Evolutionary conservation across 2,113 vertebrate genomes (phyloP).

Genomic region (Prochilodus magdalenae): DNA sequence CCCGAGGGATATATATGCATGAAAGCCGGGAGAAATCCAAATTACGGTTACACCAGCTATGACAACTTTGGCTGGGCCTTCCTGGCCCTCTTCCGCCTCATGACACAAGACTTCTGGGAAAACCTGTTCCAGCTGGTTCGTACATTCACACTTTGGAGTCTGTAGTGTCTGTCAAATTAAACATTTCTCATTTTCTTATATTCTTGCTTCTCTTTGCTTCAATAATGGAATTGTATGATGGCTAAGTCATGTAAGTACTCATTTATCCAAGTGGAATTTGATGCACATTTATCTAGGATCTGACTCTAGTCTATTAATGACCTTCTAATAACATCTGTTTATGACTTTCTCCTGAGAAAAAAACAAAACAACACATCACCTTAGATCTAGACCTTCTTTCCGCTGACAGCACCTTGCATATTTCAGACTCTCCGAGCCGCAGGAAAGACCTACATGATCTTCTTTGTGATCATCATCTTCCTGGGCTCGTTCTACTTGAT

Average conservation of each 20-base stretch:
- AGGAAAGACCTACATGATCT: constrained; percentile 96
- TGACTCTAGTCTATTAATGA: background rate
- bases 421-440: constrained; percentile 89
- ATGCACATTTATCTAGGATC: too few species aligned
- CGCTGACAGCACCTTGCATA: background rate
- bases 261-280: background rate
- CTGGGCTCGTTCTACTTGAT: constrained; percentile 97
- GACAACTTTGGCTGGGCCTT: constrained; percentile 94
- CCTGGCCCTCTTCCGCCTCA: constrained; percentile 91
- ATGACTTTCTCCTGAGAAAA: background rate
- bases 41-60: constrained; percentile 94
- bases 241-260: constrained; percentile 26
- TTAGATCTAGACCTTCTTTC: background rate
- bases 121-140: constrained; percentile 94
- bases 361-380: background rate
- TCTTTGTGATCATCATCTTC: constrained; percentile 94
- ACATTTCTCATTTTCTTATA: background rate
- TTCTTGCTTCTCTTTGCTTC: constrained; percentile 14
- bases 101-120: constrained; percentile 98
- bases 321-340: background rate
- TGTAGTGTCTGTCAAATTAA: background rate
- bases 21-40: constrained; percentile 89
- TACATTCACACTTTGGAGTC: background rate
- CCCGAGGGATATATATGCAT: constrained; percentile 88
- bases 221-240: constrained; percentile 6